A percentile compares a stretch with the other conserved stretches of the same genome.
phyloP scores from a whole-genome alignment of 1,140 invertebrate species.

The Papilio helenus region DNA sequence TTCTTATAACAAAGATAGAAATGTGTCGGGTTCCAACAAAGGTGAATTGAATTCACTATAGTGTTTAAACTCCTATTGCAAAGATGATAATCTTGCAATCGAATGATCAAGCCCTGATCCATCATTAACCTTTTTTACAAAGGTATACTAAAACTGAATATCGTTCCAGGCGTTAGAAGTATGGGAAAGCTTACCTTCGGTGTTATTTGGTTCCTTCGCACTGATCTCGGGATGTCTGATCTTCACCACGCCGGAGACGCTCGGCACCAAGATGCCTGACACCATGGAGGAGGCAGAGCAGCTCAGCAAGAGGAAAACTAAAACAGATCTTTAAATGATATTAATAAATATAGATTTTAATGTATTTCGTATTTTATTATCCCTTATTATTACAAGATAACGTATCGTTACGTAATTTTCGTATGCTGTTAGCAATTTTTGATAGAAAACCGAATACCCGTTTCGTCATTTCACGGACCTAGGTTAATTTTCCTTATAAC shows the following conservation, averaged over 20 bases:
- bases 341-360: conserved; percentile 25
- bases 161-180: conserved; percentile 50
- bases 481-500: no score
- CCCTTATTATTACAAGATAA: background rate
- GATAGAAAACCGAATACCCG: no score
- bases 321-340: conserved; percentile 29
- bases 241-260: conserved; percentile 87
- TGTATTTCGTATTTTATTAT: background rate
- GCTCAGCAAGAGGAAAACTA: conserved; percentile 44
- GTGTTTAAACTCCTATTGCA: no score
- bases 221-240: conserved; percentile 84
- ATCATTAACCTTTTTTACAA: background rate
- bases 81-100: no score
- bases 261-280: conserved; percentile 86
- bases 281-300: conserved; percentile 87
- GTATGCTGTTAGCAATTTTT: no score
- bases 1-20: no score
- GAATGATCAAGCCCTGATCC: background rate
- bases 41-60: no score
- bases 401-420: background rate
- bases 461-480: no score
- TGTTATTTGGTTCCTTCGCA: conserved; percentile 85
- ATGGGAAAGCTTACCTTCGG: conserved; percentile 83
- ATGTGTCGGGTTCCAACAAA: no score
- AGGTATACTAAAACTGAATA: background rate